Evolutionary conservation across 1,140 invertebrate species (phyloP).

Genomic region (Calliopsis andreniformis): DNA sequence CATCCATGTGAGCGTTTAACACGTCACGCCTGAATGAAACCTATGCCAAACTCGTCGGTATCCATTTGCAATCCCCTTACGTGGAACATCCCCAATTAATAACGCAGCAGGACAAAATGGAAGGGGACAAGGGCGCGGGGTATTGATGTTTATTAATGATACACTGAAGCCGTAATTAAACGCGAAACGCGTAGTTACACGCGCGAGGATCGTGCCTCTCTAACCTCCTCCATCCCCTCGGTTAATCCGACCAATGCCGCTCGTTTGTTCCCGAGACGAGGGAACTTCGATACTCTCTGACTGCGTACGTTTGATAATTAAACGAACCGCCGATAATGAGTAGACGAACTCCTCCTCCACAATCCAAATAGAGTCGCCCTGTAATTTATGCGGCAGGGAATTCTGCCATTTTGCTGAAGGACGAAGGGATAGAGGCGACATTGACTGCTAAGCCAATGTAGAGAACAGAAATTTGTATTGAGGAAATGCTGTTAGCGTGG

Average conservation of each 20-base stretch:
- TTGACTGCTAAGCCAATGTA: too few relatives aligned
- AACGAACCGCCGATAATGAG: constrained; percentile 56
- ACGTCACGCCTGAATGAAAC: background rate
- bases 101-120: background rate
- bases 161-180: constrained; percentile 43
- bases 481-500: too few relatives aligned
- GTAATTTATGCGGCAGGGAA: constrained; percentile 42
- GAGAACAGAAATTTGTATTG: too few relatives aligned
- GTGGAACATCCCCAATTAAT: constrained; percentile 32
- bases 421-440: too few relatives aligned
- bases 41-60: too few relatives aligned
- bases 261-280: constrained; percentile 45
- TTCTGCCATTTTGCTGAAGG: background rate
- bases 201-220: background rate
- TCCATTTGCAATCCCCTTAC: constrained; percentile 3
- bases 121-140: background rate
- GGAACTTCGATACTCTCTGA: constrained; percentile 27
- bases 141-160: constrained; percentile 41
- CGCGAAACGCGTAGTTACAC: constrained; percentile 36
- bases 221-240: constrained; percentile 1
- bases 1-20: too few relatives aligned
- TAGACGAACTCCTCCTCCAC: constrained; percentile 36
- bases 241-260: constrained; percentile 36
- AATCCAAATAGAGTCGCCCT: constrained; percentile 39
- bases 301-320: constrained; percentile 44